phyloP scores from a whole-genome alignment of 2,888 invertebrate species.

The Lingula anatina region DNA sequence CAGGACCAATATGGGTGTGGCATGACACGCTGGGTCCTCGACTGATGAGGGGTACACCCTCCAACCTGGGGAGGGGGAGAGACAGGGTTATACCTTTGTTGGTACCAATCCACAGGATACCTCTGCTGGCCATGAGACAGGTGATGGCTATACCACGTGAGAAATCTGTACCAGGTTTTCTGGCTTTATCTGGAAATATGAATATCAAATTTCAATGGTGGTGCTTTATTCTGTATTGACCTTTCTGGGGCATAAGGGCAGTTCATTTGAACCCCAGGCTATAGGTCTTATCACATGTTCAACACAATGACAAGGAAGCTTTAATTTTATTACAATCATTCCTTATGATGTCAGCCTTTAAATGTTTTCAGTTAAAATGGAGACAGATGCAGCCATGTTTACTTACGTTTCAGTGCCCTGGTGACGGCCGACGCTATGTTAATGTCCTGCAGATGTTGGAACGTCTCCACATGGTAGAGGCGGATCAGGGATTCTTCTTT shows the following conservation, averaged over 20 bases:
- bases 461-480: slow-evolving; percentile 88
- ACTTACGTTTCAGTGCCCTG: slow-evolving; percentile 58
- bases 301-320: not conserved
- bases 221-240: too few species aligned
- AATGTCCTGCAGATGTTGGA: slow-evolving; percentile 84
- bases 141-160: slow-evolving; percentile 16
- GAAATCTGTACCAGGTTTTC: too few species aligned
- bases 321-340: too few species aligned
- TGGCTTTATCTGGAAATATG: too few species aligned
- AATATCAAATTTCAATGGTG: too few species aligned
- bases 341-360: too few species aligned
- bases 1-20: slow-evolving; percentile 88
- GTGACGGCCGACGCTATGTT: slow-evolving; percentile 87
- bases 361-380: too few species aligned
- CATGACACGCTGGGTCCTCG: slow-evolving; percentile 87
- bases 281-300: not conserved
- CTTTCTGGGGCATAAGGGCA: too few species aligned
- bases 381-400: not conserved
- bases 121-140: slow-evolving; percentile 72
- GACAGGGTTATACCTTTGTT: slow-evolving; percentile 39
- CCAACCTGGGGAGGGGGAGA: slow-evolving; percentile 61
- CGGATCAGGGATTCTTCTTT: slow-evolving; percentile 78
- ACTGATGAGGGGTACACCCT: slow-evolving; percentile 71
- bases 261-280: too few species aligned
- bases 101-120: slow-evolving; percentile 91